Conservation (phyloP, 2,888 invertebrate genomes). For the Disparrhopalites patrizii region DNA sequence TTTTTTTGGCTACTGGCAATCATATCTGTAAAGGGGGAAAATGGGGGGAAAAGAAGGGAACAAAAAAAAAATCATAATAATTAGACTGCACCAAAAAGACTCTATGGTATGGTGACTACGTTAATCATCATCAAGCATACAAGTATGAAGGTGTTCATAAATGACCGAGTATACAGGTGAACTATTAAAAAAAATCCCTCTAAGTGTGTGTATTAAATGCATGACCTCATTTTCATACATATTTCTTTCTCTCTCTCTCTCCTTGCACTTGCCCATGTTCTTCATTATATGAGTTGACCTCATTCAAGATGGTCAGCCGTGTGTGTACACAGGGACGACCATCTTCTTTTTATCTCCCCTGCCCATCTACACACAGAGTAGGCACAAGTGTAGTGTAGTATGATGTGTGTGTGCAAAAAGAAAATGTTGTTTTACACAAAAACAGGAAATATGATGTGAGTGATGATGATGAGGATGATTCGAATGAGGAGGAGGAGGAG, state of each 20-base stretch:
- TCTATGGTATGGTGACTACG: no score
- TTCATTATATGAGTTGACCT: slow-evolving; percentile 10
- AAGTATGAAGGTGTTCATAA: no score
- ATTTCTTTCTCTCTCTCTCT: neutral
- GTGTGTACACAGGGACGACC: neutral
- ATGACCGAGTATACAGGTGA: no score
- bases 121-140: no score
- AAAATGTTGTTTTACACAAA: slow-evolving; percentile 7
- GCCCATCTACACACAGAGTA: neutral
- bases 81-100: no score
- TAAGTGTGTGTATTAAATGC: no score
- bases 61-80: neutral
- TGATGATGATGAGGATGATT: neutral
- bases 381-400: neutral
- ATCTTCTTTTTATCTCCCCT: neutral
- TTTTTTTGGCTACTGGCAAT: slow-evolving; percentile 48
- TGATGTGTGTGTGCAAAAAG: neutral
- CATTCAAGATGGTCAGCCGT: slow-evolving; percentile 28
- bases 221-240: neutral
- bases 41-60: neutral
- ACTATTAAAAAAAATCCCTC: no score
- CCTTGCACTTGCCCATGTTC: neutral
- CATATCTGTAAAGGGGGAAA: slow-evolving; percentile 38
- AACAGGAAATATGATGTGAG: slow-evolving; percentile 24
- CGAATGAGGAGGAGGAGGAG: neutral